Conservation (phyloP, 2,888 invertebrate genomes). For the Nemotelus pantherinus region DNA sequence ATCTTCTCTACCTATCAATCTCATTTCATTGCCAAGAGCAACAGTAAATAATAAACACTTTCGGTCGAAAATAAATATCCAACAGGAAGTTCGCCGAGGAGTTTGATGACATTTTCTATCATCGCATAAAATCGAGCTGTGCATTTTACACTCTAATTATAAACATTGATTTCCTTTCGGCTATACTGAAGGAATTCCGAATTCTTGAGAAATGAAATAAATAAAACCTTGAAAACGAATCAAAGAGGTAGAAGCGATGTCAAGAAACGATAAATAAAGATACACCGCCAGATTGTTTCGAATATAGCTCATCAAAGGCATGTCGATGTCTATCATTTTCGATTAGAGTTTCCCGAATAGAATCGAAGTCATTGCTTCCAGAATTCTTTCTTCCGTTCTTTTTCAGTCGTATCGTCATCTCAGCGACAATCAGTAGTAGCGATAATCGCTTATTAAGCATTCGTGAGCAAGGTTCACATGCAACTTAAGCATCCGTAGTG, state of each 20-base stretch:
- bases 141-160: too few species aligned
- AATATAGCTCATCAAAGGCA: slow-evolving; percentile 4
- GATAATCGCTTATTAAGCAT: not conserved
- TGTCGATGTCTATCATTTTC: slow-evolving; percentile 15
- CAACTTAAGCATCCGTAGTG: not conserved
- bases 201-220: not conserved
- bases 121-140: too few species aligned
- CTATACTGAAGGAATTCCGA: not conserved
- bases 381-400: slow-evolving; percentile 12
- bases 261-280: not conserved
- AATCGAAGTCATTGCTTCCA: slow-evolving; percentile 37
- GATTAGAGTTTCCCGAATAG: slow-evolving; percentile 24
- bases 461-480: not conserved
- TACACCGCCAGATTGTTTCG: not conserved
- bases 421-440: not conserved
- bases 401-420: not conserved
- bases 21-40: too few species aligned
- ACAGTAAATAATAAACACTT: too few species aligned
- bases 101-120: too few species aligned
- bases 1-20: too few species aligned
- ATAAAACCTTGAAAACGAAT: slow-evolving; percentile 21
- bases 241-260: not conserved
- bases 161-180: too few species aligned
- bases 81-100: too few species aligned
- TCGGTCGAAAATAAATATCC: too few species aligned